Evolutionary conservation across 1,140 invertebrate genomes (phyloP), one percentile per base, ranked within the genome.

Genomic region (Schlechtendalia chinensis): DNA sequence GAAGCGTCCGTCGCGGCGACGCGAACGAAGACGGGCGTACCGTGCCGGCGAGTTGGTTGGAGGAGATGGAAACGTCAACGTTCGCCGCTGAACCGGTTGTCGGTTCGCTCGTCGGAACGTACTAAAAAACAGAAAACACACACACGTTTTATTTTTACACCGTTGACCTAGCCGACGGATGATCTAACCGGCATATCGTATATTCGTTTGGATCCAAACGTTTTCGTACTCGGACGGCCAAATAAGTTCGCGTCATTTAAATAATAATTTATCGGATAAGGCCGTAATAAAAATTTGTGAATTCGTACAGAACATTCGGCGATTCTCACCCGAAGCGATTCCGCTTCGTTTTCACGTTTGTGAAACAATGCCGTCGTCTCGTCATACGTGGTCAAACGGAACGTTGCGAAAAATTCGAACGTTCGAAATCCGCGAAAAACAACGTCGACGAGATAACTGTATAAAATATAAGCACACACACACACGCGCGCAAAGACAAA

Each of bases 121-220:
- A n/a, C n/a, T n/a, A n/a, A n/a, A n/a, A 8, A 24, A 54, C 47
- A 47, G 53, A 72, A 72, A 54, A 72, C 17, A 14, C 5, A 72
- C 29, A 53, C 17, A 14, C 29, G 17, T 59, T 77, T 59, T 77
- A 77, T 77, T 77, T 32, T 77, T 59, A 77, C 22, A n/a, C 72
- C 32, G 72, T 77, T 77, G 72, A 45, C 16, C 32, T 77, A 77
- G 59, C 32, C 54, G 58, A 58, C 16, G 72, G n/a, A 77, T 77
- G 72, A 77, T 45, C 72, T 77, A 77, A 77, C 32, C 72, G n/a
- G n/a, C n/a, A n/a, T n/a, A 24, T 22, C 19, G 5, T 77, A 39
- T 39, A 39, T 27, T 19, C 39, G 53, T 5, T 72, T 27, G 0
- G 32, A 39, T 39, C 8, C 32, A 39, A 39, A 39, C 32, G 32